phyloP scores from a whole-genome alignment of 1,140 invertebrate genomes.

The Orussus abietinus region DNA sequence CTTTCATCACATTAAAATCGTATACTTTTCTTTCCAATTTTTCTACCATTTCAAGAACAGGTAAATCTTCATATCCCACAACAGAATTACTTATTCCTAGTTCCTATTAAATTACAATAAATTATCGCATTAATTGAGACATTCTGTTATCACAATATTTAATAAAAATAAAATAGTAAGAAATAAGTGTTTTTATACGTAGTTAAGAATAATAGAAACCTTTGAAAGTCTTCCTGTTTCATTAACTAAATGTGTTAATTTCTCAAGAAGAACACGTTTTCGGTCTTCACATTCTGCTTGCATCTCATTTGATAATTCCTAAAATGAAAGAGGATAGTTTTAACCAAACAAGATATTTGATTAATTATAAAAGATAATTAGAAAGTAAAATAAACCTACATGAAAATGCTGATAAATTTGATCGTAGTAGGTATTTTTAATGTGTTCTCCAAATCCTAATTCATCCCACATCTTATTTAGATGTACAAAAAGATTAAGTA shows the following conservation, averaged over 20 bases:
- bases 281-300: conserved; percentile 30
- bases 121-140: conserved; percentile 1
- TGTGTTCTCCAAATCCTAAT: conserved; percentile 21
- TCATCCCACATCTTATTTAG: conserved; percentile 28
- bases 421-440: conserved; percentile 16
- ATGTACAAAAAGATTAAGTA: too few relatives aligned
- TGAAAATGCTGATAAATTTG: conserved; percentile 24
- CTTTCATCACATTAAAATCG: conserved; percentile 28
- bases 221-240: conserved; percentile 23
- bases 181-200: conserved; percentile 1
- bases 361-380: not conserved
- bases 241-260: conserved; percentile 27
- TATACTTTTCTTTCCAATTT: conserved; percentile 29
- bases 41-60: conserved; percentile 30
- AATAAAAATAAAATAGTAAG: conserved; percentile 5
- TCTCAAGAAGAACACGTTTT: conserved; percentile 24
- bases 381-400: conserved; percentile 13
- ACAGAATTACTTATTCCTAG: conserved; percentile 22
- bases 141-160: not conserved
- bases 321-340: conserved; percentile 6
- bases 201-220: conserved; percentile 17
- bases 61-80: conserved; percentile 28
- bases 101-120: conserved; percentile 24
- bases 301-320: conserved; percentile 39
- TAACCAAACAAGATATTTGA: conserved; percentile 3